Percentiles rank a stretch among this genome's conserved stretches.
These are phyloP conservation scores for Lasioglossum albipes DNA, from an alignment of 1,140 invertebrate genomes.

Conservation along the genomic window DNA sequence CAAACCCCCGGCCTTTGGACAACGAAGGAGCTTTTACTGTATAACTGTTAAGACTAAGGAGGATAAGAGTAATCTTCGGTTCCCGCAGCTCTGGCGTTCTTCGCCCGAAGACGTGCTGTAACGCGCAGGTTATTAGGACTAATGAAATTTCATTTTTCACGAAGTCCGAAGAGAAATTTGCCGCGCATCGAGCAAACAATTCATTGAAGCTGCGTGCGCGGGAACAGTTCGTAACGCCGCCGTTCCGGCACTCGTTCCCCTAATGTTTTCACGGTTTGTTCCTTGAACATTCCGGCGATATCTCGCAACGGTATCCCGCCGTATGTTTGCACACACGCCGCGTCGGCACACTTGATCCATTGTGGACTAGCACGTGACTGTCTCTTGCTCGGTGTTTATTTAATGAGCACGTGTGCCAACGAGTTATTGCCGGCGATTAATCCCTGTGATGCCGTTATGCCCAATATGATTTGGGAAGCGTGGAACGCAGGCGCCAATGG, in stretches of 20 bases:
- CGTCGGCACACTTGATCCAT: not conserved
- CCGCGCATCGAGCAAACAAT: not conserved
- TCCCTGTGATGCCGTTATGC: constrained; percentile 42
- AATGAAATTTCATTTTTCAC: not conserved
- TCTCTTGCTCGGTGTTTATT: constrained; percentile 6
- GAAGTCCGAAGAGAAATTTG: not conserved
- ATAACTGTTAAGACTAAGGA: too few species aligned
- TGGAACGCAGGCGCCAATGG: constrained; percentile 24
- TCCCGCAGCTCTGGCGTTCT: not conserved
- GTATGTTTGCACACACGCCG: not conserved
- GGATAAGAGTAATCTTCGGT: not conserved
- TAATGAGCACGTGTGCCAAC: constrained; percentile 18
- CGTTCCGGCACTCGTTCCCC: constrained; percentile 21
- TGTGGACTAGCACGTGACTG: not conserved
- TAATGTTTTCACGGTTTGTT: constrained; percentile 21
- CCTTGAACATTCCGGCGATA: not conserved
- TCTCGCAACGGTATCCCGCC: constrained; percentile 20
- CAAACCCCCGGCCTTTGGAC: too few species aligned
- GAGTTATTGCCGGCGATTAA: constrained; percentile 49
- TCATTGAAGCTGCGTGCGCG: not conserved
- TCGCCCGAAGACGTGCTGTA: not conserved
- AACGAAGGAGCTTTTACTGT: too few species aligned
- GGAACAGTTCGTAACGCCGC: constrained; percentile 1
- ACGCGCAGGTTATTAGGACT: not conserved
- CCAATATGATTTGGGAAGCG: constrained; percentile 44